Base-by-base conservation (phyloP, 2,797 vertebrate genomes). In the Heteromormyrus szaboi region DNA sequence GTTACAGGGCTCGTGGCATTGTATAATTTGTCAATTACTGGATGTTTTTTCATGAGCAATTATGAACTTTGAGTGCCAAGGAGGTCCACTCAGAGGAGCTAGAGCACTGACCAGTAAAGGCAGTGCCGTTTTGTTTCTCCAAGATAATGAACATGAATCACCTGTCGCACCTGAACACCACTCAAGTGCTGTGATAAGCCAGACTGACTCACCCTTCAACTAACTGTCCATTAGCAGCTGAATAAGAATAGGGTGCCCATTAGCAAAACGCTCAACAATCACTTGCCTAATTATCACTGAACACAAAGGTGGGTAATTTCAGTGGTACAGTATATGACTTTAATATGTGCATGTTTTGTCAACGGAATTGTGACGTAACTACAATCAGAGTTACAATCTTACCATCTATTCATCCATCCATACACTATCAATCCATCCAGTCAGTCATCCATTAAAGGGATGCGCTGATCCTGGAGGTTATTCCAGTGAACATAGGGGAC, bases 301-400 rank as follows among this genome's bases (percentile, higher is more conserved):
- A 90, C 85, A 90, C 89, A 90, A 85, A 87, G 85, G 22, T 62
- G 90, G 88, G 88, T 92, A 91, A 91, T 91, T 90, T 19, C 41
- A 83, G 79, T 89, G 91, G 65, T 89, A 88, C 87, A 86, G 65
- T 89, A 88, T 88, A 86, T 54, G 88, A 88, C 68, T 41, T 76
- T 76, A 72, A 72, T 72, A 41, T 76, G 33, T 41, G 68, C 12
- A 37, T 37, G 33, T 76, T 76, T 76, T 76, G 33, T 81, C 76
- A 46, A 14, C 2, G 3, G 76, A 81, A 81, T n/a, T 0, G 76
- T 22, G 41, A 46, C 7, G 46, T 46, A 19, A 81, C 76, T 44
- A 81, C 37, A 44, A 81, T 81, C 41, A 81, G 2, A 81, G 8
- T 46, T 46, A 44, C 17, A 81, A 81, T 81, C 41, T 81, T 81